phyloP scores from a whole-genome alignment of 1,140 invertebrate genomes.

The Leptinotarsa texana region DNA sequence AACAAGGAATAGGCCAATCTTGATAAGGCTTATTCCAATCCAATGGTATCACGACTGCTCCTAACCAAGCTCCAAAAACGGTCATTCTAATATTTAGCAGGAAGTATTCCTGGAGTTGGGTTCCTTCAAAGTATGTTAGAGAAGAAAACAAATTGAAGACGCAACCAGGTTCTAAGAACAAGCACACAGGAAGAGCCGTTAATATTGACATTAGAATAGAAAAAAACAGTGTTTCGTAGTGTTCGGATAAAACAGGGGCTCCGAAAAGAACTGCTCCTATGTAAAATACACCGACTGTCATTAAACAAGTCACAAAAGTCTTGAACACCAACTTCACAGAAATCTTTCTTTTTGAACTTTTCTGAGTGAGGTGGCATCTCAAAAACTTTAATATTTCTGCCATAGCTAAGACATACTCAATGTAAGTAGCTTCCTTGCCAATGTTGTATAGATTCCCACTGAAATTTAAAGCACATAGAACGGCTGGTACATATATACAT shows the following conservation, averaged over 20 bases:
- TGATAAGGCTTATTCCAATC: conserved; percentile 94
- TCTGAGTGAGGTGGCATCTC: conserved; percentile 23
- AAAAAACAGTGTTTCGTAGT: conserved; percentile 75
- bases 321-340: conserved; percentile 54
- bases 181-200: conserved; percentile 67
- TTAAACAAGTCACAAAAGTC: conserved; percentile 43
- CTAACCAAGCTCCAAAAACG: conserved; percentile 84
- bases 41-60: conserved; percentile 84
- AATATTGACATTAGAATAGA: conserved; percentile 67
- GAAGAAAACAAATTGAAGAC: conserved; percentile 60
- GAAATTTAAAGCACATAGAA: conserved; percentile 28
- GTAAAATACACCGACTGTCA: conserved; percentile 60
- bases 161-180: conserved; percentile 64
- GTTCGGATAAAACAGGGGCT: conserved; percentile 67
- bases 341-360: conserved; percentile 27
- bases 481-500: conserved; percentile 32
- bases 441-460: conserved; percentile 40
- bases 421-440: conserved; percentile 40
- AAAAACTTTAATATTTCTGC: conserved; percentile 46
- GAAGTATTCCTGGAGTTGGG: conserved; percentile 62
- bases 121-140: conserved; percentile 56
- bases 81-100: conserved; percentile 64
- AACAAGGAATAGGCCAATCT: conserved; percentile 78
- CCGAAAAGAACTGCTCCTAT: conserved; percentile 74
- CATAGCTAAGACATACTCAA: conserved; percentile 38